phyloP scores from a whole-genome alignment of 2,797 vertebrate species.

The Eulemur coronatus region DNA sequence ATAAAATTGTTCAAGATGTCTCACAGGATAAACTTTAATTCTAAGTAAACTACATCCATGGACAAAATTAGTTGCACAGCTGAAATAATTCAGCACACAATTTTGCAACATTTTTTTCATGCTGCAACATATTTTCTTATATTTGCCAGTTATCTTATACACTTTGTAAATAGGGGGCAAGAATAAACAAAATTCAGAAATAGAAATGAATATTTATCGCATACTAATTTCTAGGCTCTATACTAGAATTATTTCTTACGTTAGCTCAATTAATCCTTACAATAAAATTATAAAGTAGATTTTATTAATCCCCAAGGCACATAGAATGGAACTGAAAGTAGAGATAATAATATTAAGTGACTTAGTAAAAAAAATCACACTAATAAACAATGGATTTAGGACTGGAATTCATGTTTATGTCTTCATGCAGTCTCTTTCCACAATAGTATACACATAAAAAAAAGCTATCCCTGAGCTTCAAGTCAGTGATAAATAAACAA shows the following conservation, averaged over 20 bases:
- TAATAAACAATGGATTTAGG: neutral
- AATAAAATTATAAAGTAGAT: neutral
- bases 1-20: conserved; percentile 11
- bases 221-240: neutral
- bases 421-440: neutral
- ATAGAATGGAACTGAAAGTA: neutral
- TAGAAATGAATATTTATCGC: conserved; percentile 2
- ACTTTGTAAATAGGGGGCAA: neutral
- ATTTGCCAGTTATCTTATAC: neutral
- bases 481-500: neutral
- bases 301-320: neutral
- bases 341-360: neutral
- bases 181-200: conserved; percentile 24
- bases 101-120: neutral
- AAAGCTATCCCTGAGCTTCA: neutral
- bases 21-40: neutral
- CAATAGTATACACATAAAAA: neutral
- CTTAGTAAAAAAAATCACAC: neutral
- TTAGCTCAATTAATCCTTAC: neutral
- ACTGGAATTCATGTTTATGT: neutral
- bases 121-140: neutral
- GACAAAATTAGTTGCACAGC: neutral
- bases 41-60: neutral
- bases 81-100: neutral
- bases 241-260: neutral